Evolutionary conservation across 1,140 invertebrate species (phyloP), one percentile per base, ranked within the genome.

Genomic region (Drosophila ohnishii): DNA sequence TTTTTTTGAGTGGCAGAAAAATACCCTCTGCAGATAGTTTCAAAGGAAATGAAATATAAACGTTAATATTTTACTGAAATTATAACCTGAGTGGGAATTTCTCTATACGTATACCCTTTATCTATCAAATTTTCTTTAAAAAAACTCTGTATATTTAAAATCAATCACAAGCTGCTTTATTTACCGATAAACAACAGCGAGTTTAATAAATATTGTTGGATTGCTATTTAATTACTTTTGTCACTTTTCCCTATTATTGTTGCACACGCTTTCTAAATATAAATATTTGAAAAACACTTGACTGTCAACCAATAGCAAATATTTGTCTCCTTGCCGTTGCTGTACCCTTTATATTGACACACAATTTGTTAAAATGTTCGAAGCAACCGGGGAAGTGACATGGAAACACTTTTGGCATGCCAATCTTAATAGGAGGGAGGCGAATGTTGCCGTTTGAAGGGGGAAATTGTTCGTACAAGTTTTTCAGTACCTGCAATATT

Each of bases 281-380:
- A n/a, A 55, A 55, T 55, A 55, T 55, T 55, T 55, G 19, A 30
- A 47, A 60, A 45, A 42, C 55, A 40, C 32, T 40, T 57, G 55
- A 7, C 35, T 40, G 32, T 57, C 53, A 10, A 56, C 39, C 35
- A 64, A 45, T 16, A 19, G 25, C 19, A 30, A 42, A 59, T 19
- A 47, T 48, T 48, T 66, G 3, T 28, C 51, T 42, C 30, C 32
- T 53, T 63, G 32, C 19, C 22, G 11, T 50, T 19, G 14, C 44
- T 19, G 19, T 48, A 48, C 28, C 35, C 42, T 42, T 55, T 55
- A 13, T 34, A 42, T 37, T 61, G 75, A 55, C 75, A 59, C 45
- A 62, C 75, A 73, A 79, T 66, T 78, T 79, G 75, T 79, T 78
- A 53, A 73, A 73, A 66, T 73, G 57, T 48, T 67, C 61, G 11